These are phyloP conservation scores for Scaptomyza reducta DNA, from an alignment of 2,888 invertebrate genomes.

Conservation along the genomic window DNA sequence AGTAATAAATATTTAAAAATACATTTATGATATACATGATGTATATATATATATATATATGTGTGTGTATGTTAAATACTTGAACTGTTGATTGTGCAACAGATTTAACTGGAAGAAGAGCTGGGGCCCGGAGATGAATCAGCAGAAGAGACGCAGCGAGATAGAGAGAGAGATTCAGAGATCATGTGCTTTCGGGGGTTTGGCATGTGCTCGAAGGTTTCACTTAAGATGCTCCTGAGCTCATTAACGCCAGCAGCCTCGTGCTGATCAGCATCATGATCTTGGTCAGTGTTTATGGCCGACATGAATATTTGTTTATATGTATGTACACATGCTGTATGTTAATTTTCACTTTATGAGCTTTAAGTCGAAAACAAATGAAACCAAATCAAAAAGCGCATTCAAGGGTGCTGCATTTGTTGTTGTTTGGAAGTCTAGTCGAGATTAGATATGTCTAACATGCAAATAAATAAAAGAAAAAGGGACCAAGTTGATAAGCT, in stretches of 20 bases:
- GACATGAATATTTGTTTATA: constrained; percentile 12
- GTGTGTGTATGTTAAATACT: not conserved
- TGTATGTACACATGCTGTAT: not conserved
- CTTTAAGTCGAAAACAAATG: constrained; percentile 37
- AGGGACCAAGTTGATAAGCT: constrained; percentile 10
- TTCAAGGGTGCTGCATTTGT: constrained; percentile 16
- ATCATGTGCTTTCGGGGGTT: constrained; percentile 6
- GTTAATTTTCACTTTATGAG: constrained; percentile 1
- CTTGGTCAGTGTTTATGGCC: constrained; percentile 26
- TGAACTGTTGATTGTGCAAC: constrained; percentile 15
- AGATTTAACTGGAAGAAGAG: constrained; percentile 21
- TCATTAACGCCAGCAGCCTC: constrained; percentile 52
- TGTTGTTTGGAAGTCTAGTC: too few relatives aligned
- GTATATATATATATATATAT: not conserved
- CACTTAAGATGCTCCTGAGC: constrained; percentile 20
- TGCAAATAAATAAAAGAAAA: constrained; percentile 20
- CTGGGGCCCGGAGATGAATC: constrained; percentile 8
- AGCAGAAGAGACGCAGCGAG: not conserved
- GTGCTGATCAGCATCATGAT: constrained; percentile 31
- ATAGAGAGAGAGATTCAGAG: not conserved
- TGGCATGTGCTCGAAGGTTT: constrained; percentile 30
- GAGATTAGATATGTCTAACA: constrained; percentile 46
- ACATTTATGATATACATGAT: not conserved
- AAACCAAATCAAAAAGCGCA: constrained; percentile 7
- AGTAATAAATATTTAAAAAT: not conserved